phyloP scores from a whole-genome alignment of 2,888 invertebrate genomes.

The Amblyjoppa proteus region DNA sequence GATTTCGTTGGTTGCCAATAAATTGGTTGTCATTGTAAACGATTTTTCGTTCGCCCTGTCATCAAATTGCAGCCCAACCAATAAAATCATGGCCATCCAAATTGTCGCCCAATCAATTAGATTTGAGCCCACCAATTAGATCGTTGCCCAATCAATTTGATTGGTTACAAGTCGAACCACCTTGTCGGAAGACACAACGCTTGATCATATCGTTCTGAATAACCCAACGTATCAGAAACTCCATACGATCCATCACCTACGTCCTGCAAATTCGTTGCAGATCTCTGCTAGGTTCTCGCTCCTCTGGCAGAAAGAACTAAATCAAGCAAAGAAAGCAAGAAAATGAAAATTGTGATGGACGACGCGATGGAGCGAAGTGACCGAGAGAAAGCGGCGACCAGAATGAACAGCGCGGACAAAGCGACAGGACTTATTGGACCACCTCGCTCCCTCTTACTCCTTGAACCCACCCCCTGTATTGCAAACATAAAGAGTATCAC shows the following conservation, averaged over 20 bases:
- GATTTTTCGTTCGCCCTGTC: too few relatives aligned
- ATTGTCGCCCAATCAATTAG: too few relatives aligned
- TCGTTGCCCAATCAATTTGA: too few relatives aligned
- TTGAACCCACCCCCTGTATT: not conserved
- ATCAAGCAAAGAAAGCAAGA: not conserved
- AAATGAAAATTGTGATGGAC: not conserved
- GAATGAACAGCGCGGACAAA: constrained; percentile 1
- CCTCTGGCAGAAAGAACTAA: not conserved
- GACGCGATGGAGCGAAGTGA: not conserved
- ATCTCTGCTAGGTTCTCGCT: not conserved
- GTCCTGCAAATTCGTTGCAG: constrained; percentile 26
- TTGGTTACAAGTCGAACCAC: too few relatives aligned
- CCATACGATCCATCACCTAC: constrained; percentile 42
- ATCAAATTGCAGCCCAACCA: too few relatives aligned
- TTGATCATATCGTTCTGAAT: too few relatives aligned
- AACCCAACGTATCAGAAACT: not conserved
- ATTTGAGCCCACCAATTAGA: too few relatives aligned
- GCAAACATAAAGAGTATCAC: constrained; percentile 33
- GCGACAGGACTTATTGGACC: constrained; percentile 8
- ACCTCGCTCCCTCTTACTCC: not conserved
- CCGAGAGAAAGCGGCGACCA: not conserved
- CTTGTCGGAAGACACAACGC: too few relatives aligned
- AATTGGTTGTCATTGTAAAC: too few relatives aligned
- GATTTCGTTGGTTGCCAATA: too few relatives aligned
- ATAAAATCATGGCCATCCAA: too few relatives aligned